These are phyloP conservation scores for Actenoides lindsayi DNA, from an alignment of 2,113 vertebrate genomes.

Conservation along the genomic window DNA sequence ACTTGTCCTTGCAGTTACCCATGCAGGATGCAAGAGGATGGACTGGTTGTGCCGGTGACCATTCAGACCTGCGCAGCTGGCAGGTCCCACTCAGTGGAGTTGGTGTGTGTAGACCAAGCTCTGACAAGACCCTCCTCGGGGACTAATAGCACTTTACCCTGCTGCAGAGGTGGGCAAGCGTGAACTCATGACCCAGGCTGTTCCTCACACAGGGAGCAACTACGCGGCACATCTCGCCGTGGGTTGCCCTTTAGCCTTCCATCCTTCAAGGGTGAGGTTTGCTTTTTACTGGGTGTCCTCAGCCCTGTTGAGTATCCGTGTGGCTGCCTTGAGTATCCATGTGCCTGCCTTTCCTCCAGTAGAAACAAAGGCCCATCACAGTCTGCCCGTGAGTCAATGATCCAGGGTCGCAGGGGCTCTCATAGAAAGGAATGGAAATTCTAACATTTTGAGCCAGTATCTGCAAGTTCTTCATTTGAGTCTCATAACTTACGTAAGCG, in stretches of 20 bases:
- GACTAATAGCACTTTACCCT: neutral
- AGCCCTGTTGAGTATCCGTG: rapidly evolving
- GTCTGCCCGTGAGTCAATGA: neutral
- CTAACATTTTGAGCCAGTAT: neutral
- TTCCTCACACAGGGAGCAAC: rapidly evolving
- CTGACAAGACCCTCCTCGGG: neutral
- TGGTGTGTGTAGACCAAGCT: neutral
- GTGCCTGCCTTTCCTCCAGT: neutral
- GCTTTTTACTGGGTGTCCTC: neutral
- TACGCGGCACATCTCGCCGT: rapidly evolving
- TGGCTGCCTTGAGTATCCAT: too few relatives aligned
- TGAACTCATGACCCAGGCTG: neutral
- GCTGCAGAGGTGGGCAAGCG: neutral
- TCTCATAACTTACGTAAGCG: neutral
- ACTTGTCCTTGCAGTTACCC: neutral
- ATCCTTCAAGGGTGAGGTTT: neutral
- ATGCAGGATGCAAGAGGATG: rapidly evolving
- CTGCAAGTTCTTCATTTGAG: neutral
- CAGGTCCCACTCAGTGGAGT: neutral
- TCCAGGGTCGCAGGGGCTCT: neutral
- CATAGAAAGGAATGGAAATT: neutral
- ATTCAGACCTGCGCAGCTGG: neutral
- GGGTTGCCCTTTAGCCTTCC: neutral
- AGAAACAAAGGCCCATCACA: neutral
- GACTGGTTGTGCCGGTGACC: rapidly evolving